Conservation (phyloP, 2,113 vertebrate genomes). For the Nannobrachium achirus region DNA sequence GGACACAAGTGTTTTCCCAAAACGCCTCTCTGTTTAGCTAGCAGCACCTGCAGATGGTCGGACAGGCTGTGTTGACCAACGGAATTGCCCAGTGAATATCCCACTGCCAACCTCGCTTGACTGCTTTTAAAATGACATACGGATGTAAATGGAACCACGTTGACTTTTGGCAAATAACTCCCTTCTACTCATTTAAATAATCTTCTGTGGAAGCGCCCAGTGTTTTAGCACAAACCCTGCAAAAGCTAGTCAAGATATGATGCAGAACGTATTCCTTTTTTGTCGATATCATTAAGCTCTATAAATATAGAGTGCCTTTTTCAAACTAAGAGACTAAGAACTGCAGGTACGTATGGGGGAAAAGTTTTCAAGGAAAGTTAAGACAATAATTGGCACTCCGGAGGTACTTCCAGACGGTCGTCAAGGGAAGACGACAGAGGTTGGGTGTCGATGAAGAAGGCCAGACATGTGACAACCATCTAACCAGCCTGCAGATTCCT, state of each 20-base stretch:
- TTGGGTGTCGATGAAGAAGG: constrained; percentile 62
- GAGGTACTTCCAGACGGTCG: not conserved
- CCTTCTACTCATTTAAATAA: not conserved
- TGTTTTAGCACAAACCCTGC: too few relatives aligned
- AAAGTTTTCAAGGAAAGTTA: not conserved
- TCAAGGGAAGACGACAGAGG: not conserved
- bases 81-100: not conserved
- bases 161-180: not conserved
- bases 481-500: constrained; percentile 97
- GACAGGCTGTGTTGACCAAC: not conserved
- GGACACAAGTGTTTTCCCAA: not conserved
- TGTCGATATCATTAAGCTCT: not conserved
- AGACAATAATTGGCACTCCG: not conserved
- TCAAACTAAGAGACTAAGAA: not conserved
- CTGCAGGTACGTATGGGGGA: not conserved
- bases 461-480: constrained; percentile 94
- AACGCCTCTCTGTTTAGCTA: not conserved
- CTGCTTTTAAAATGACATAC: not conserved
- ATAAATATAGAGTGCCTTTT: not conserved
- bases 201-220: not conserved
- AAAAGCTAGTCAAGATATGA: not conserved
- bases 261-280: not conserved
- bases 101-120: not conserved
- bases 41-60: not conserved
- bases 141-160: not conserved